These are phyloP conservation scores for Quiscalus mexicanus DNA, from an alignment of 2,113 vertebrate species.

Conservation along the genomic window DNA sequence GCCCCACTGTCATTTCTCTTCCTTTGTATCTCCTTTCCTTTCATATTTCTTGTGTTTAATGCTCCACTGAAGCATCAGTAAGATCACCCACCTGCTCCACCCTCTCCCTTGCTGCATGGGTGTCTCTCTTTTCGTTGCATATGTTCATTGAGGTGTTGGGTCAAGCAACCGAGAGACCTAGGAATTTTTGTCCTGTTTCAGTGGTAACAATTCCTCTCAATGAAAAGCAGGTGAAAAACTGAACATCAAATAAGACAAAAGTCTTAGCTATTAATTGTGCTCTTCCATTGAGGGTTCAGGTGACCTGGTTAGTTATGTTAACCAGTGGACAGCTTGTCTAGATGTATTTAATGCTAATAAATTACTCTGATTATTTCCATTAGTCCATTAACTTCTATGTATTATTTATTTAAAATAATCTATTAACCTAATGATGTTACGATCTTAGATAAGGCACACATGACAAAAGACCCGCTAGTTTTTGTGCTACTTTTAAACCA, in stretches of 20 bases:
- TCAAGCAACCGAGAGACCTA: neutral
- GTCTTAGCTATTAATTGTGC: neutral
- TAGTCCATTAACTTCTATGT: neutral
- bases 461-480: neutral
- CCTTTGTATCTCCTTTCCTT: neutral
- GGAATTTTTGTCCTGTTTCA: neutral
- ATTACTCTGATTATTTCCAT: neutral
- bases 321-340: neutral
- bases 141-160: neutral
- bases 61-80: constrained; percentile 1
- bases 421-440: neutral
- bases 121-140: neutral
- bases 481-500: neutral
- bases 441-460: neutral
- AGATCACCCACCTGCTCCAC: neutral
- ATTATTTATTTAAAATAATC: neutral
- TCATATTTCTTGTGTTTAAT: neutral
- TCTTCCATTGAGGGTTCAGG: neutral
- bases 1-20: neutral
- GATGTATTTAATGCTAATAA: neutral
- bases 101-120: neutral
- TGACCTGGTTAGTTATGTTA: neutral
- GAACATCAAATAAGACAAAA: neutral
- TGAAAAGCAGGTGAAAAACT: neutral
- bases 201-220: neutral